A percentile compares a stretch with the other conserved stretches of the same genome.
Conservation (phyloP, 1,140 invertebrate genomes). For the Drosophila repletoides region DNA sequence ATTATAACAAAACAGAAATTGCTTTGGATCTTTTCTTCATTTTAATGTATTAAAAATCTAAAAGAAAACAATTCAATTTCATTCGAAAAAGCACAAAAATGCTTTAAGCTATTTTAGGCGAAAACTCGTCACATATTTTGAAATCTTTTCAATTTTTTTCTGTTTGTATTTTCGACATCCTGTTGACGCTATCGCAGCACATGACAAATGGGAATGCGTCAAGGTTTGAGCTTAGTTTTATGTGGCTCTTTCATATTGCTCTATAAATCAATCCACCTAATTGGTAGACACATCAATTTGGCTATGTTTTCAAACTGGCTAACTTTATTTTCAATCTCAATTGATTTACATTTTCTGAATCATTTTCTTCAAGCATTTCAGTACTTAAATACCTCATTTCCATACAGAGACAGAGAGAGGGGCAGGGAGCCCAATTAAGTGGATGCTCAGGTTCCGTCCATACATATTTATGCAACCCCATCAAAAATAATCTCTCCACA, state of each 20-base stretch:
- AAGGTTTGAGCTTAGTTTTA: slow-evolving; percentile 36
- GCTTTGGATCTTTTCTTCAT: too few species aligned
- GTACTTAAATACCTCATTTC: not conserved
- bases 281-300: slow-evolving; percentile 40
- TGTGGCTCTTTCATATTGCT: slow-evolving; percentile 22
- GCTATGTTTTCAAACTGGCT: not conserved
- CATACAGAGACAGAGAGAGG: too few species aligned
- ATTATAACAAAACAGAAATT: too few species aligned
- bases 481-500: not conserved
- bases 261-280: slow-evolving; percentile 37
- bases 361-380: not conserved
- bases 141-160: slow-evolving; percentile 22
- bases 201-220: slow-evolving; percentile 26
- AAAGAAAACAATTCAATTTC: slow-evolving; percentile 6
- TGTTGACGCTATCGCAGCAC: slow-evolving; percentile 5
- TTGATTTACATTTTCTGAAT: slow-evolving; percentile 33
- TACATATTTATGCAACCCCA: slow-evolving; percentile 4
- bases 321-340: slow-evolving; percentile 9
- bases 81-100: slow-evolving; percentile 11
- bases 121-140: slow-evolving; percentile 48
- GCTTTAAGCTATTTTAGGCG: slow-evolving; percentile 11
- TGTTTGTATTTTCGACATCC: slow-evolving; percentile 6
- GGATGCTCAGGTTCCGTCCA: slow-evolving; percentile 16
- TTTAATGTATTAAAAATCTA: slow-evolving; percentile 13
- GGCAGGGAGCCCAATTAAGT: too few species aligned